Conservation (phyloP, 2,888 invertebrate species). For the Chymomyza caudatula region DNA sequence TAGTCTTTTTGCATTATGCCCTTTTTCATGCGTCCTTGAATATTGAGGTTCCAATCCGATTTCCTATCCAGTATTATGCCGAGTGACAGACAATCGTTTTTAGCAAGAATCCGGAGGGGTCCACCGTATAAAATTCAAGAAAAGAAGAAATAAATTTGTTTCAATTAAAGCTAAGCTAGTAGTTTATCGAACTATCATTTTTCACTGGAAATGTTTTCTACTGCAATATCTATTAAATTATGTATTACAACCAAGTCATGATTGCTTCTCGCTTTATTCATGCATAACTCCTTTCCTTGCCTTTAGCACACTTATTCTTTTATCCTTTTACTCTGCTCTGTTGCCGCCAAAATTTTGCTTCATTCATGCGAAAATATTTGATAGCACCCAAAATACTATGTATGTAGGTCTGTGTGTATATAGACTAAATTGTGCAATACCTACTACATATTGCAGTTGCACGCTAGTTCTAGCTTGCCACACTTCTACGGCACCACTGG, state of each 20-base stretch:
- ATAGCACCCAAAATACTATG: constrained; percentile 34
- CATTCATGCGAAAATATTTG: constrained; percentile 36
- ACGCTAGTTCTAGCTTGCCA: constrained; percentile 17
- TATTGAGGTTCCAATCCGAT: no score
- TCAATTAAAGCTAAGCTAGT: no score
- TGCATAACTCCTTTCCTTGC: not conserved
- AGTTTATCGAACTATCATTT: no score
- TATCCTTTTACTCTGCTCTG: not conserved
- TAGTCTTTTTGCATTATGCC: no score
- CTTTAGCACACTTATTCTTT: not conserved
- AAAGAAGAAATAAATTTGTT: no score
- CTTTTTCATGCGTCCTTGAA: no score
- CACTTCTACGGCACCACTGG: not conserved
- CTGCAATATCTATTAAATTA: not conserved
- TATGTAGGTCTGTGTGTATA: not conserved
- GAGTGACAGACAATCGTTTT: no score
- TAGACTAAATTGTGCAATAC: constrained; percentile 32
- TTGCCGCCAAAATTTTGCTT: constrained; percentile 1
- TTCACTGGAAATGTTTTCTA: no score
- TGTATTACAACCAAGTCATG: not conserved
- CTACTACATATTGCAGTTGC: constrained; percentile 29
- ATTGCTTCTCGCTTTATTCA: not conserved
- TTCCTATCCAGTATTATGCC: no score
- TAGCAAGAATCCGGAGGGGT: no score
- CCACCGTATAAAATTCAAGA: no score